Percentiles rank a stretch among this genome's conserved stretches.
These are phyloP conservation scores for Drosophila pallidifrons DNA, from an alignment of 1,140 invertebrate genomes.

Conservation along the genomic window DNA sequence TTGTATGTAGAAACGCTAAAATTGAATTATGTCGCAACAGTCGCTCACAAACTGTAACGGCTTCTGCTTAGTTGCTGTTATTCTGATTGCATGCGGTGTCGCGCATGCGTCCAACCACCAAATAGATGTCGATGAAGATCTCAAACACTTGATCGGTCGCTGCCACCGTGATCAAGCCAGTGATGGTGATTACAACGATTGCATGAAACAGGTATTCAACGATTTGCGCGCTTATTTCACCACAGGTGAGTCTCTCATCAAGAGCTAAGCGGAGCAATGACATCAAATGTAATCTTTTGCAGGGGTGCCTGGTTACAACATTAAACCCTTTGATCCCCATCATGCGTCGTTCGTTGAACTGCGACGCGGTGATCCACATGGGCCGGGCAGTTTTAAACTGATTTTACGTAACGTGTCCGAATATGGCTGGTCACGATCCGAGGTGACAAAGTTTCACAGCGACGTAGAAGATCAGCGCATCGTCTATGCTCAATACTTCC, in stretches of 20 bases:
- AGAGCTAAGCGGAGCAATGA: not conserved
- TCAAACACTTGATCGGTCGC: slow-evolving; percentile 85
- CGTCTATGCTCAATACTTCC: slow-evolving; percentile 92
- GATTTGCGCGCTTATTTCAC: slow-evolving; percentile 90
- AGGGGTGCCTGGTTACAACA: slow-evolving; percentile 90
- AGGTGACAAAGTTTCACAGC: slow-evolving; percentile 92
- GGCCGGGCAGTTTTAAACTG: slow-evolving; percentile 88
- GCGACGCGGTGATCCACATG: slow-evolving; percentile 87
- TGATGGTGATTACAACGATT: slow-evolving; percentile 89
- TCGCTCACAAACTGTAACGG: slow-evolving; percentile 55
- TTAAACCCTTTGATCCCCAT: slow-evolving; percentile 92
- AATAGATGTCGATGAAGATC: slow-evolving; percentile 71
- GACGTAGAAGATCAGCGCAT: slow-evolving; percentile 88
- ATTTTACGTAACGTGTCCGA: slow-evolving; percentile 91
- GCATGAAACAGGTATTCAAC: slow-evolving; percentile 91
- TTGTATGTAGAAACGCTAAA: not conserved
- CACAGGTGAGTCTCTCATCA: slow-evolving; percentile 86
- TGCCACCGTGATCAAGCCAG: slow-evolving; percentile 86
- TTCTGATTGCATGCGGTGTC: not conserved
- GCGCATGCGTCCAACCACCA: slow-evolving; percentile 55
- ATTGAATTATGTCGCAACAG: slow-evolving; percentile 52
- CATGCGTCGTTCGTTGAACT: slow-evolving; percentile 89
- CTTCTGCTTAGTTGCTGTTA: slow-evolving; percentile 4
- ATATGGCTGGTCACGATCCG: slow-evolving; percentile 90
- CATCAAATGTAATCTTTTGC: slow-evolving; percentile 29